Evolutionary conservation across 2,113 vertebrate genomes (phyloP), one percentile per base, ranked within the genome.

Genomic region (Scytalopus superciliaris): DNA sequence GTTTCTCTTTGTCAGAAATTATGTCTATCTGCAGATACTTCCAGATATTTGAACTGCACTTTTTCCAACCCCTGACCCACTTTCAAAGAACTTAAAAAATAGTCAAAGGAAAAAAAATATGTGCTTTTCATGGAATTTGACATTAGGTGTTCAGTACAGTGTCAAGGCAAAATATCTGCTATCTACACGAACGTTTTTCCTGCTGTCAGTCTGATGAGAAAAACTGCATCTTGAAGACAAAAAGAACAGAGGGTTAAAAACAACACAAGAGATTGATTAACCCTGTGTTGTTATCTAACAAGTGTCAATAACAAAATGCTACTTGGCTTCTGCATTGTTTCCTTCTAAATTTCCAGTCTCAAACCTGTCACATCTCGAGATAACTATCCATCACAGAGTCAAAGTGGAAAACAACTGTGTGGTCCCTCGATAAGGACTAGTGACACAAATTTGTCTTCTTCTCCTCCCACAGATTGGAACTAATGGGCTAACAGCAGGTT

Each of bases 371-470:
- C 98, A 98, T 97, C 97, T 98, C 98, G 97, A 99, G 99, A 99
- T 99, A 99, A 99, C 98, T 98, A 99, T 99, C 98, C 98, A 98
- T 99, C 98, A 98, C 90, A 95, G 97, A 98, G 98, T 98, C 98
- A 98, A 98, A 98, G 98, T 98, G 99, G 99, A 97, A 97, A 98
- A 98, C 98, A 98, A 98, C 98, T 98, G 98, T 98, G 98, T 99
- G 98, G 98, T 99, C 99, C 98, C 98, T 98, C 98, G 99, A 99
- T 99, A 99, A 99, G 98, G 97, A 98, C 98, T 97, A 98, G 98
- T 98, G 98, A 99, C 98, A 99, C 98, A 97, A 97, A 99, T 99
- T 99, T 98, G 98, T 99, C 99, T 99, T 98, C 97, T 98, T 97
- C 97, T 97, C 98, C 98, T 99, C 98, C 99, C 98, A 98, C 98